A percentile compares a stretch with the other conserved stretches of the same genome.
These are phyloP conservation scores for Urocynchramus pylzowi DNA, from an alignment of 2,113 vertebrate genomes.

Conservation along the genomic window DNA sequence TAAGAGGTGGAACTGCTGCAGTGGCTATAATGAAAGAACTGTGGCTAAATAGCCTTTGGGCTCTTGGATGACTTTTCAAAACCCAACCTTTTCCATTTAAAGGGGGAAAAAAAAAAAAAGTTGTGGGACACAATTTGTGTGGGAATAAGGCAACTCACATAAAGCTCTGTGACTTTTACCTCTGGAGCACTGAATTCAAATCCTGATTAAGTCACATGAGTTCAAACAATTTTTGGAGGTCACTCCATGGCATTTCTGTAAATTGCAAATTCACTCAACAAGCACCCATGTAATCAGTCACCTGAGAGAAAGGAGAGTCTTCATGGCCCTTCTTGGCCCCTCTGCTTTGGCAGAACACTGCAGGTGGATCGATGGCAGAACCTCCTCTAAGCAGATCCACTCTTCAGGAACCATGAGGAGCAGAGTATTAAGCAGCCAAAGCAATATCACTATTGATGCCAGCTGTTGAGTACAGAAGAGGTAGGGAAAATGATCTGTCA, in stretches of 20 bases:
- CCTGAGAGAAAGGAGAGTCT: not conserved
- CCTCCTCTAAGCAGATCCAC: not conserved
- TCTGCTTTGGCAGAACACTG: not conserved
- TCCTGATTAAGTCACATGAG: not conserved
- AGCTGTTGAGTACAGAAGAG: not conserved
- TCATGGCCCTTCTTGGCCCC: not conserved
- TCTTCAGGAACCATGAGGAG: not conserved
- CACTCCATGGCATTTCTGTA: not conserved
- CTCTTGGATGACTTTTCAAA: not conserved
- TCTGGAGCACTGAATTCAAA: not conserved
- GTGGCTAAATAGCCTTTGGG: slow-evolving; percentile 1
- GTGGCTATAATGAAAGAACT: not conserved
- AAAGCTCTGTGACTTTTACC: not conserved
- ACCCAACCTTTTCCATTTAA: not conserved
- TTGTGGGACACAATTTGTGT: fast-evolving
- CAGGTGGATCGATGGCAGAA: not conserved
- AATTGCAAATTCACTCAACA: not conserved
- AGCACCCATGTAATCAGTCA: not conserved
- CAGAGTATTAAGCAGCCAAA: not conserved
- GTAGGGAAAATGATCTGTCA: not conserved
- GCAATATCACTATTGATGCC: not conserved
- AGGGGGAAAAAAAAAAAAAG: not conserved
- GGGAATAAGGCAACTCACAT: not conserved
- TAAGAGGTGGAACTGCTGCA: not conserved
- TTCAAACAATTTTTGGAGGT: not conserved